phyloP scores from a whole-genome alignment of 2,888 invertebrate genomes.

The Adineta ricciae region DNA sequence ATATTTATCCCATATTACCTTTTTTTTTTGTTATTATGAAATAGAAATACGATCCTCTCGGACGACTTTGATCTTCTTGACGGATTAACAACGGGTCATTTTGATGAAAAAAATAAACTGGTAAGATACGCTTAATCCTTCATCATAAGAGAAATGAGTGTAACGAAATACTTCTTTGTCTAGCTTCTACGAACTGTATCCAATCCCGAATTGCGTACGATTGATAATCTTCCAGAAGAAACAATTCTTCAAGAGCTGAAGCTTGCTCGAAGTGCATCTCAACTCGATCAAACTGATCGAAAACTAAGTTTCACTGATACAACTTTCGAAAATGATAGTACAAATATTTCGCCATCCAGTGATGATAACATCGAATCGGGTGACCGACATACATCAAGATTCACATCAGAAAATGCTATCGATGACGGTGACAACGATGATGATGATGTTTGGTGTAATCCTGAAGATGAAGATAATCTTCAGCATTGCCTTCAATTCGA shows the following conservation, averaged over 20 bases:
- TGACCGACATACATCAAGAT: neutral
- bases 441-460: conserved; percentile 18
- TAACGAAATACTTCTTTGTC: neutral
- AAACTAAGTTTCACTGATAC: neutral
- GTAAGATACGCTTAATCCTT: neutral
- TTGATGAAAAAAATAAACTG: neutral
- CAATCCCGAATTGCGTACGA: neutral
- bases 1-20: too few species aligned
- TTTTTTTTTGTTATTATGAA: neutral
- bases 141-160: too few species aligned
- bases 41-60: neutral
- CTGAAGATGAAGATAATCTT: conserved; percentile 9
- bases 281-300: neutral
- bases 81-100: conserved; percentile 4
- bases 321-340: neutral
- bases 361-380: neutral
- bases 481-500: neutral
- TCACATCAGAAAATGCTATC: neutral
- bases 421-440: neutral
- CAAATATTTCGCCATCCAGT: neutral
- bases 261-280: neutral
- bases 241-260: neutral
- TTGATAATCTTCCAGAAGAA: neutral
- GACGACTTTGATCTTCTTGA: neutral
- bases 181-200: conserved; percentile 18